Evolutionary conservation across 2,113 vertebrate genomes (phyloP).

Genomic region (Pelvicachromis taeniatus): DNA sequence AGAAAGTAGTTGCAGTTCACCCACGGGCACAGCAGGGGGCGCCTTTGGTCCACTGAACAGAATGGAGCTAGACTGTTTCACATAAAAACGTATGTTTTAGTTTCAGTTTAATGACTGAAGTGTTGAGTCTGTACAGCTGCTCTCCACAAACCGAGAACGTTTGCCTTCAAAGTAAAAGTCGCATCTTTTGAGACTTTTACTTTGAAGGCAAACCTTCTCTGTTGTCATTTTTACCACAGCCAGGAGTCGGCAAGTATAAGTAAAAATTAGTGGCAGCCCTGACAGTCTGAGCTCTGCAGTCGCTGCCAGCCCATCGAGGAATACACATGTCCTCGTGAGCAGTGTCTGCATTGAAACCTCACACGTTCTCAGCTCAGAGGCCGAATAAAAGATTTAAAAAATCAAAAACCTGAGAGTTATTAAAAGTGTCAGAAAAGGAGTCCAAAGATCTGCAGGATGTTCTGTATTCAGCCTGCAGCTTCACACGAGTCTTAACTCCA

Average conservation of each 20-base stretch:
- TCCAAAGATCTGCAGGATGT: neutral
- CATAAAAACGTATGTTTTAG: fast-evolving
- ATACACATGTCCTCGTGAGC: no score
- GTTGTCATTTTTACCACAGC: neutral
- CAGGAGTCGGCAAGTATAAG: neutral
- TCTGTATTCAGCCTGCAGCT: neutral
- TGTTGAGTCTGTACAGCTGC: neutral
- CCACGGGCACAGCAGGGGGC: neutral
- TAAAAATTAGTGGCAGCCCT: neutral
- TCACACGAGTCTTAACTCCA: neutral
- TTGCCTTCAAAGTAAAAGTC: neutral
- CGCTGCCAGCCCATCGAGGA: no score
- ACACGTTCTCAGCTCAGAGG: no score
- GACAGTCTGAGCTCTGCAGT: no score
- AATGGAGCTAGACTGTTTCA: neutral
- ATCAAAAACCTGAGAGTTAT: neutral
- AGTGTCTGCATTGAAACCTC: no score
- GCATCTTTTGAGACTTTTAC: neutral
- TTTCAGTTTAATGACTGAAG: neutral
- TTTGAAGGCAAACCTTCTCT: neutral
- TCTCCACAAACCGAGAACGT: neutral
- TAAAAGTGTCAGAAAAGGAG: neutral
- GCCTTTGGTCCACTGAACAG: neutral
- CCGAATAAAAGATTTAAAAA: fast-evolving
- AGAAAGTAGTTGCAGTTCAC: fast-evolving